Base-by-base conservation (phyloP, 1,140 invertebrate genomes). In the Cotesia glomerata region DNA sequence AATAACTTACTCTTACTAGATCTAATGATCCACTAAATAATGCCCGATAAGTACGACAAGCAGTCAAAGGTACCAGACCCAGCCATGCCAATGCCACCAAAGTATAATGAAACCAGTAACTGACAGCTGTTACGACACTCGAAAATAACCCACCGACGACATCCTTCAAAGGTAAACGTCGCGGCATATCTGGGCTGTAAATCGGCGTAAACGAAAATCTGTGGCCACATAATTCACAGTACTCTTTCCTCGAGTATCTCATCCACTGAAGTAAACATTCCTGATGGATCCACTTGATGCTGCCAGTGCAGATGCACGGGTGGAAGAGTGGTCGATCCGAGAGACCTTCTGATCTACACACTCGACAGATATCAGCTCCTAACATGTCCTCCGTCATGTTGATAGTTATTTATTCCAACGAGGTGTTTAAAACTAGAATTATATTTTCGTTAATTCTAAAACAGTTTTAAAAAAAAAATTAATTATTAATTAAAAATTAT, bases 281-380 rank as follows among this genome's bases (percentile, higher is more conserved):
- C 84, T 99, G 97, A 86, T 99, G 98, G 59, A 99, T 99, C 90
- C 95, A 99, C 89, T 99, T 99, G 73, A 99, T 99, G 75, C 95
- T 98, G 56, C 98, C 98, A 9, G 97, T 98, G 85, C 98, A 99
- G 65, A 99, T 97, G 87, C 98, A 99, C 0, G 98, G 98, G 88
- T 99, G 97, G 84, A 97, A 99, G 3, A 99, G 87, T 0, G 95
- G 96, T 76, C 95, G 90, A 74, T 97, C 95, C 8, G 90, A 80
- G 35, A 93, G 88, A 49, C 94, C 97, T 84, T 99, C 97, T 75
- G 95, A 97, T 73, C 98, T 90, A 88, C 98, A 99, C 68, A 99
- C 98, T 75, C 98, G 92, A 88, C 98, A 99, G 81, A 99, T 98
- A 88, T 98, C 96, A 78, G 88, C 85, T 84, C 88, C 86, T 79